A percentile compares a stretch with the other conserved stretches of the same genome.
These are phyloP conservation scores for Corythornis cristatus DNA, from an alignment of 2,113 vertebrate genomes.

Conservation along the genomic window DNA sequence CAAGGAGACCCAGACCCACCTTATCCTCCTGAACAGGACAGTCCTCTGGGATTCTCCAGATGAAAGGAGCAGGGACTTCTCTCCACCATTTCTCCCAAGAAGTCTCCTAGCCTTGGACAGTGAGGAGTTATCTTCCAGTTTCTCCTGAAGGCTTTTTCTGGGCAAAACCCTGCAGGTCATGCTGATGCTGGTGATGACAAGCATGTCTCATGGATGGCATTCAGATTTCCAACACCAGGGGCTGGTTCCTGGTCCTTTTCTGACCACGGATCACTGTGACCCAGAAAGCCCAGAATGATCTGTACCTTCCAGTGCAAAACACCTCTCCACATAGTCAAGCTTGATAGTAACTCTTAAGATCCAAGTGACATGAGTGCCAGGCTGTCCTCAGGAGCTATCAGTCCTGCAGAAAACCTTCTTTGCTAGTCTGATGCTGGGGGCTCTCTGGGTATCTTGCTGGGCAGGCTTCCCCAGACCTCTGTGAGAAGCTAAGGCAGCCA, in stretches of 20 bases:
- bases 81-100: neutral
- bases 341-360: neutral
- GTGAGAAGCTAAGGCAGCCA: neutral
- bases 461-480: neutral
- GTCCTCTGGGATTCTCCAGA: neutral
- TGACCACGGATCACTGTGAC: rapidly evolving
- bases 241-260: neutral
- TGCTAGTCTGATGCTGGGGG: neutral
- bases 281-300: neutral
- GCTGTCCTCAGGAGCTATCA: neutral
- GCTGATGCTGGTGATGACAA: neutral
- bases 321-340: neutral
- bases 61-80: neutral
- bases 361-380: neutral
- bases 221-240: neutral
- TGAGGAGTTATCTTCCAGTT: neutral
- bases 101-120: neutral
- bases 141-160: neutral
- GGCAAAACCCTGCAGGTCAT: neutral
- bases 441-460: neutral
- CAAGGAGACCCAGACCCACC: neutral
- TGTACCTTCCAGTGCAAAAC: neutral
- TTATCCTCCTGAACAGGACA: neutral
- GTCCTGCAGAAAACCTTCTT: neutral
- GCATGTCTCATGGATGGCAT: neutral